Evolutionary conservation across 2,113 vertebrate genomes (phyloP), one percentile per base, ranked within the genome.

Genomic region (Notiomystis cincta): DNA sequence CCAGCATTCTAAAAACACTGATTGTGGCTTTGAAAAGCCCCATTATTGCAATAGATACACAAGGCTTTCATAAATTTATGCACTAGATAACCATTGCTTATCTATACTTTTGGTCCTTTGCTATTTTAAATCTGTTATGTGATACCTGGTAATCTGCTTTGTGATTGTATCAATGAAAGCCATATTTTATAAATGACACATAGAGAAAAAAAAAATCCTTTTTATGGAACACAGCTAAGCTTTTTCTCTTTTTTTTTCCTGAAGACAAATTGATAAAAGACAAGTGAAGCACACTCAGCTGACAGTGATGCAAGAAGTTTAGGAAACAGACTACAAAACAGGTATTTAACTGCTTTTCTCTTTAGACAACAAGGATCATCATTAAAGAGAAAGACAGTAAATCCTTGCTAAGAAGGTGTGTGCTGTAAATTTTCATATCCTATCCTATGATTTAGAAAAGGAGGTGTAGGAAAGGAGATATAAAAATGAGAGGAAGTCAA

Each of bases 1-100:
- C 0, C 14, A 37, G 31, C 0, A 0, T 61, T 42, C 27, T 51
- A 30, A 28, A 65, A 75, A n/a, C 61, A 62, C 6, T 10, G 17
- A 19, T 0, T 53, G n/a, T 23, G 15, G 15, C 20, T 87, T 75
- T 84, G 20, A 81, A 92, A 94, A 83, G 25, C 3, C 15, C n/a
- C 27, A n/a, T 75, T 75, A 57, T 20, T 72, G 27, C 66, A 48
- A 45, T 0, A 67, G 56, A 64, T 64, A 95, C 86, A 88, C 61
- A 87, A 64, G 12, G 60, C 40, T 71, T 40, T 27, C 18, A 79
- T 20, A 71, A 86, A 78, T 78, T 61, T 48, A 72, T 78, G 22
- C n/a, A 53, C 30, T 65, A 65, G 51, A 73, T 81, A 89, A 87
- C 16, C 47, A 66, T 64, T 25, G 13, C 19, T 83, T 90, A 76